phyloP scores from a whole-genome alignment of 1,140 invertebrate species.

The Lycorma delicatula region DNA sequence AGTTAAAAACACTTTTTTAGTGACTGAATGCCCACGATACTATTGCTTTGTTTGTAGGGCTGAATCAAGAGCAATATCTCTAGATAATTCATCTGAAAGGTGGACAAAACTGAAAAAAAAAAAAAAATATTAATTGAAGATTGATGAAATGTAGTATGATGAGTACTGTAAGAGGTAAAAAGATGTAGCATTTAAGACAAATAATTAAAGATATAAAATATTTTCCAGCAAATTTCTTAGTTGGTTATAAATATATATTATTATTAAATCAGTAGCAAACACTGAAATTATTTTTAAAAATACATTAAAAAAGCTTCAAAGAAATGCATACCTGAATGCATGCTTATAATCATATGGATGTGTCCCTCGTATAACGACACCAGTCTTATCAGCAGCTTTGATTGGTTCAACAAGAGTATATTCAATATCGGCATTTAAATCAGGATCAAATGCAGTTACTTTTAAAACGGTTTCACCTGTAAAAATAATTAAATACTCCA shows the following conservation, averaged over 20 bases:
- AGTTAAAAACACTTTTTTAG: no score
- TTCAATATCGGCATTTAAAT: conserved; percentile 54
- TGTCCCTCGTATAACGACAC: conserved; percentile 52
- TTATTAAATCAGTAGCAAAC: neutral
- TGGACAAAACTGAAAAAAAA: no score
- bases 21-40: no score
- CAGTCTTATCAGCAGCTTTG: conserved; percentile 63
- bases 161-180: neutral
- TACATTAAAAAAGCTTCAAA: neutral
- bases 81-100: no score
- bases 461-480: conserved; percentile 48
- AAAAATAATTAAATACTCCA: conserved; percentile 3
- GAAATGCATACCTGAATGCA: conserved; percentile 48
- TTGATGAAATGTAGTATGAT: no score
- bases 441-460: conserved; percentile 58
- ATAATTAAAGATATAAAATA: neutral
- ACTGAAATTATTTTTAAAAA: neutral
- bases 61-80: no score
- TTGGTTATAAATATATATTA: neutral
- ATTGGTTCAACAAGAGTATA: conserved; percentile 60
- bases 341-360: conserved; percentile 54
- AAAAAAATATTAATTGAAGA: no score
- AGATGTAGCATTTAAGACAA: neutral
- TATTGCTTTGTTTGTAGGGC: no score
- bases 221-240: neutral